These are phyloP conservation scores for Orchesella cincta DNA, from an alignment of 1,140 invertebrate species.

Conservation along the genomic window DNA sequence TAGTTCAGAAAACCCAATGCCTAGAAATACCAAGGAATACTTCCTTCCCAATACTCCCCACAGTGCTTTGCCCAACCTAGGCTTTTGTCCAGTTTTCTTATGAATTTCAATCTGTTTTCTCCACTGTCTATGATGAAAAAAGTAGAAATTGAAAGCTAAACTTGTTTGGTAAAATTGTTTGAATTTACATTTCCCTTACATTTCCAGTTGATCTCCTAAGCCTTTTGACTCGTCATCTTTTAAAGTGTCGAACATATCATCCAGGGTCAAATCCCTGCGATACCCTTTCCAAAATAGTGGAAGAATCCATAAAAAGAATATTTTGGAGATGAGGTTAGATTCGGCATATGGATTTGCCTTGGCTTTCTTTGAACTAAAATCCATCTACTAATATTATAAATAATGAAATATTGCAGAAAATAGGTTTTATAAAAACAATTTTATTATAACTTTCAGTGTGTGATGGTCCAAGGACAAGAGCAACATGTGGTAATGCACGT, in stretches of 20 bases:
- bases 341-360: conserved; percentile 30
- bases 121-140: too few relatives aligned
- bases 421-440: not conserved
- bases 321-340: conserved; percentile 41
- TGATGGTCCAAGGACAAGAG: too few relatives aligned
- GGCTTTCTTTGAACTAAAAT: conserved; percentile 37
- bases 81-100: conserved; percentile 21
- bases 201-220: conserved; percentile 15
- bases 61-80: conserved; percentile 28
- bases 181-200: too few relatives aligned
- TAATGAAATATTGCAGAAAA: not conserved
- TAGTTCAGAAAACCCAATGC: conserved; percentile 32
- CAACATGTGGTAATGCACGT: too few relatives aligned
- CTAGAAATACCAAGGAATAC: not conserved
- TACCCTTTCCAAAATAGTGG: conserved; percentile 46
- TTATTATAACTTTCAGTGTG: too few relatives aligned
- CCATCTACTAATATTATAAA: conserved; percentile 33
- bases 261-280: conserved; percentile 50
- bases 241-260: conserved; percentile 51
- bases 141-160: too few relatives aligned
- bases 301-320: conserved; percentile 47
- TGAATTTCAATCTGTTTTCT: not conserved
- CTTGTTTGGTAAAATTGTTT: too few relatives aligned
- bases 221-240: not conserved
- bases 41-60: conserved; percentile 26